Conservation (phyloP, 2,888 invertebrate species). For the Lithodes maja region DNA sequence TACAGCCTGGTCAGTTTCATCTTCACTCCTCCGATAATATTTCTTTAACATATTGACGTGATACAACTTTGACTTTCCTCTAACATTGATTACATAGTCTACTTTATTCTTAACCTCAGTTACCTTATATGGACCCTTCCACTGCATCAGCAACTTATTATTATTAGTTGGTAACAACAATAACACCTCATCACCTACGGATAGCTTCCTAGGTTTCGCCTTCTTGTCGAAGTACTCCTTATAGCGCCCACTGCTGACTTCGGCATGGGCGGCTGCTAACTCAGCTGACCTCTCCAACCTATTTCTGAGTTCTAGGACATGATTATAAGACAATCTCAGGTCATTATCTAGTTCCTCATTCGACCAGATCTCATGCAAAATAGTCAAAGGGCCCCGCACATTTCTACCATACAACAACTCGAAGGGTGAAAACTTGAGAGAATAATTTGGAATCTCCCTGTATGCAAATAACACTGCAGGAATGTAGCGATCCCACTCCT, state of each 20-base stretch:
- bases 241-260: too few relatives aligned
- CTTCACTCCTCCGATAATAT: not conserved
- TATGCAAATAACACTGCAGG: not conserved
- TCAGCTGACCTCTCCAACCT: not conserved
- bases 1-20: not conserved
- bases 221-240: too few relatives aligned
- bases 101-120: not conserved
- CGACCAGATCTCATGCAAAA: not conserved
- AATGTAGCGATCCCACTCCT: not conserved
- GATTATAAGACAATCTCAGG: not conserved
- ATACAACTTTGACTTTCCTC: not conserved
- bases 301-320: not conserved
- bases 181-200: too few relatives aligned
- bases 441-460: not conserved
- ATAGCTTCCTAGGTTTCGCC: too few relatives aligned
- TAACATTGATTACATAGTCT: not conserved
- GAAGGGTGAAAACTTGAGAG: not conserved
- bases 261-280: not conserved
- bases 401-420: slow-evolving; percentile 2
- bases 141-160: not conserved
- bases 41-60: not conserved
- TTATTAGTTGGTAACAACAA: too few relatives aligned
- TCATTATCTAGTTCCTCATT: not conserved
- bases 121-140: not conserved
- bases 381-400: not conserved